These are phyloP conservation scores for Drosophila meridiana DNA, from an alignment of 2,888 invertebrate species.

Conservation along the genomic window DNA sequence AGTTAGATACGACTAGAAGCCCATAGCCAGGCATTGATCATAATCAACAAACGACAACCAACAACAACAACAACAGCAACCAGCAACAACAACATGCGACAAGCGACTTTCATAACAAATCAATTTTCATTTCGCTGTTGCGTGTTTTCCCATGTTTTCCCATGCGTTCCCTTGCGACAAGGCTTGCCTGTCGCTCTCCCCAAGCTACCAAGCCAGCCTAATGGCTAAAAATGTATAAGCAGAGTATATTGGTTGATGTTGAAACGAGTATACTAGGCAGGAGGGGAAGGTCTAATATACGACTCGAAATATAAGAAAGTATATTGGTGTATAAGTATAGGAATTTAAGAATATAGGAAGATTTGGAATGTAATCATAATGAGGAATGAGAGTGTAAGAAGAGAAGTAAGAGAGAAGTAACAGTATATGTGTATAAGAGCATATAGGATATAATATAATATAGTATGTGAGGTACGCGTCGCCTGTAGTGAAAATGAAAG, in stretches of 20 bases:
- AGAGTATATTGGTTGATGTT: not conserved
- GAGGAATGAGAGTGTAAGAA: not conserved
- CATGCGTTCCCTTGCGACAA: slow-evolving; percentile 36
- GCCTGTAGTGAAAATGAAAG: too few relatives aligned
- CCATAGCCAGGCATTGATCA: slow-evolving; percentile 48
- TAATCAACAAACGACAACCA: slow-evolving; percentile 44
- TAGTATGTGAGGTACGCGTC: too few relatives aligned
- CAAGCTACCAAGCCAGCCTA: not conserved
- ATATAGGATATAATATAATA: too few relatives aligned
- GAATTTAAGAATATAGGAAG: too few relatives aligned
- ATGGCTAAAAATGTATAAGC: slow-evolving; percentile 4
- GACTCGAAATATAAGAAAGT: too few relatives aligned
- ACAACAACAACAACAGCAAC: slow-evolving; percentile 23
- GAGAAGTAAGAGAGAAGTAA: not conserved
- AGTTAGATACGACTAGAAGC: not conserved
- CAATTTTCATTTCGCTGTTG: slow-evolving; percentile 62
- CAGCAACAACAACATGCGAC: slow-evolving; percentile 19
- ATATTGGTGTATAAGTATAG: too few relatives aligned
- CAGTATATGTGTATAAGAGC: not conserved
- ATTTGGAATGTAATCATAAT: too few relatives aligned
- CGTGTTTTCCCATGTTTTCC: slow-evolving; percentile 45
- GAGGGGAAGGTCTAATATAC: too few relatives aligned
- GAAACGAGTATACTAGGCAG: not conserved
- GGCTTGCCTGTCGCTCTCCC: not conserved
- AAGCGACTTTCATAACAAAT: slow-evolving; percentile 62